Percentiles rank a stretch among this genome's conserved stretches.
Conservation (phyloP, 2,113 vertebrate species). For the Syngnathoides biaculeatus region DNA sequence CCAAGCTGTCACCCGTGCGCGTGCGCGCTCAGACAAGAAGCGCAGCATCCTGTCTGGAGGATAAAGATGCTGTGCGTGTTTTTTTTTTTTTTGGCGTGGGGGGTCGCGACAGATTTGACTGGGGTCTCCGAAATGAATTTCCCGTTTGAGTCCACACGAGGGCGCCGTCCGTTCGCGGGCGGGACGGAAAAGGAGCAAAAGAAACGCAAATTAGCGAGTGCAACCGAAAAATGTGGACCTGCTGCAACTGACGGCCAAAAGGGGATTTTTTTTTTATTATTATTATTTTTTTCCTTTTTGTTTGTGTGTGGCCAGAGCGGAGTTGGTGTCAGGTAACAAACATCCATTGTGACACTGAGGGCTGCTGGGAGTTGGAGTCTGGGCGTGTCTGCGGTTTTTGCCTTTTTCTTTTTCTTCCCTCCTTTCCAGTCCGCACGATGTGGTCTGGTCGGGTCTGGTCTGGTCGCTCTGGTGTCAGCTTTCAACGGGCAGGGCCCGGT, state of each 20-base stretch:
- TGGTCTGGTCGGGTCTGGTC: constrained; percentile 2
- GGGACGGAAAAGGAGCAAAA: not conserved
- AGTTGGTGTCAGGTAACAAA: not conserved
- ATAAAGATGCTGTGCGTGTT: not conserved
- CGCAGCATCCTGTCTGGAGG: constrained; percentile 7
- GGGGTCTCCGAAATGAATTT: not conserved
- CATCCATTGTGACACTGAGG: not conserved
- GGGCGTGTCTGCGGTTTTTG: constrained; percentile 43
- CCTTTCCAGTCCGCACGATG: not conserved
- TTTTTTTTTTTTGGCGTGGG: too few relatives aligned
- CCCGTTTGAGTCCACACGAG: not conserved
- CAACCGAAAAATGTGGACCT: too few relatives aligned
- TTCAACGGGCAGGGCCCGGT: constrained; percentile 37
- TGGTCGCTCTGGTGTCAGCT: constrained; percentile 34
- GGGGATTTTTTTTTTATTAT: too few relatives aligned
- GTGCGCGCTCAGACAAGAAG: constrained; percentile 3
- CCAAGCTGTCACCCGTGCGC: not conserved
- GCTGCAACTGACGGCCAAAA: not conserved
- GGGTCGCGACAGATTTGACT: not conserved
- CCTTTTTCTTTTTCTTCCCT: not conserved
- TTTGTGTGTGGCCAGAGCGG: too few relatives aligned
- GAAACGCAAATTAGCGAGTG: not conserved
- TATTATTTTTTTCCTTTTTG: too few relatives aligned
- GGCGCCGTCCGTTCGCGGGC: not conserved
- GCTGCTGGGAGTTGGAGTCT: constrained; percentile 53